These are phyloP conservation scores for Siderastrea radians DNA, from an alignment of 92 coral and sea anemone species.

Conservation along the genomic window DNA sequence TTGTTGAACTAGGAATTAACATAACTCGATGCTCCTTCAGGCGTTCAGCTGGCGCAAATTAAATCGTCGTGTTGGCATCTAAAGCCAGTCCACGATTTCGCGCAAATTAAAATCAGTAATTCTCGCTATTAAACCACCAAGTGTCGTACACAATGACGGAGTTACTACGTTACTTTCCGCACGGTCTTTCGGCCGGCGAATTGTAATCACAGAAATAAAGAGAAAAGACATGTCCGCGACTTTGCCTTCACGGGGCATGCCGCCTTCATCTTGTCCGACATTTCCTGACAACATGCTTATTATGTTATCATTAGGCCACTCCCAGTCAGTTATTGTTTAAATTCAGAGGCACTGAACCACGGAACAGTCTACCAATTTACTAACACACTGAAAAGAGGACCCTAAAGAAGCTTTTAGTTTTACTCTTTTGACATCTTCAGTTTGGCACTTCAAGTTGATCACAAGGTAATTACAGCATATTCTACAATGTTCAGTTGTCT, in stretches of 20 bases:
- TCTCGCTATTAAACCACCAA: slow-evolving; percentile 28
- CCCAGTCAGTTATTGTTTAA: slow-evolving; percentile 64
- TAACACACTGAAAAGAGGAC: slow-evolving; percentile 7
- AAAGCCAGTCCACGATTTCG: not conserved
- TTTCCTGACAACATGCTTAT: slow-evolving; percentile 82
- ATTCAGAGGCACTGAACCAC: slow-evolving; percentile 41
- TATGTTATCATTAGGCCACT: slow-evolving; percentile 85
- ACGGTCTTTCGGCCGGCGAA: slow-evolving; percentile 37
- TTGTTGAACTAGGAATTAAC: slow-evolving; percentile 56
- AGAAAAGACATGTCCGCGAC: slow-evolving; percentile 38
- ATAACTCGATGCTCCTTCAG: slow-evolving; percentile 39
- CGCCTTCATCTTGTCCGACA: slow-evolving; percentile 64
- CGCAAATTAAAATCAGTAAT: slow-evolving; percentile 9
- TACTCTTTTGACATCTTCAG: not conserved
- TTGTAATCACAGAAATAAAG: slow-evolving; percentile 30
- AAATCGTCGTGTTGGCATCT: slow-evolving; percentile 45
- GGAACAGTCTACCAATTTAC: slow-evolving; percentile 25
- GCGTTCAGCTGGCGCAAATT: slow-evolving; percentile 36
- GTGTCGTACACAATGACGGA: slow-evolving; percentile 26
- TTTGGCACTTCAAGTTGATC: slow-evolving; percentile 10
- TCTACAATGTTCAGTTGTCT: not conserved
- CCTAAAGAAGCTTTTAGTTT: not conserved
- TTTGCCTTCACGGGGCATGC: slow-evolving; percentile 32
- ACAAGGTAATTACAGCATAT: slow-evolving; percentile 16
- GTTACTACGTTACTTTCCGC: slow-evolving; percentile 40